Conservation (phyloP, 2,113 vertebrate genomes). For the Mungos mungo region DNA sequence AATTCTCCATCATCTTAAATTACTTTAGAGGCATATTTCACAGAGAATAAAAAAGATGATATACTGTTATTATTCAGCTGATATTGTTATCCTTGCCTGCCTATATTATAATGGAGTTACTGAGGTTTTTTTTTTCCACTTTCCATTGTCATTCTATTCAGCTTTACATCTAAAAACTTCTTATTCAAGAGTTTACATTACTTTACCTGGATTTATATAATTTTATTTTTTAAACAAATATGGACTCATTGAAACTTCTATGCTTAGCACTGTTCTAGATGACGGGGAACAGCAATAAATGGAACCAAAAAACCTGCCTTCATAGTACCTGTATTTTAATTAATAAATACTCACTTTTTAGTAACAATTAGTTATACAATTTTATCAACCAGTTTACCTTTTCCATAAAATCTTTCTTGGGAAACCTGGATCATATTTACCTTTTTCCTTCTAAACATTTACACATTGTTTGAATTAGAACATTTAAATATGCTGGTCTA, state of each 20-base stretch:
- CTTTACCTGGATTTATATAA: neutral
- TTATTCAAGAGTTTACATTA: neutral
- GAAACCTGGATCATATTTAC: neutral
- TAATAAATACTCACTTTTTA: neutral
- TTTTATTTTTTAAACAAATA: neutral
- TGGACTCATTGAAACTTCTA: neutral
- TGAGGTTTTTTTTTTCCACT: neutral
- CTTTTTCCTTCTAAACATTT: neutral
- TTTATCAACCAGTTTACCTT: neutral
- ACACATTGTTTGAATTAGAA: neutral
- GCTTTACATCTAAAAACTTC: neutral
- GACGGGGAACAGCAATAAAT: neutral
- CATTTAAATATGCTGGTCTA: neutral
- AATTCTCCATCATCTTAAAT: slow-evolving; percentile 32
- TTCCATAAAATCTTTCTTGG: neutral
- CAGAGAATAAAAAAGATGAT: neutral
- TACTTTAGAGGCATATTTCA: slow-evolving; percentile 1
- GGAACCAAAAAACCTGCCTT: neutral
- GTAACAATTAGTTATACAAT: neutral
- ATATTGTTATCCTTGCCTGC: neutral
- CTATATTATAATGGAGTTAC: neutral
- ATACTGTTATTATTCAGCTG: neutral
- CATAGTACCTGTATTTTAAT: neutral
- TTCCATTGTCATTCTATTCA: neutral
- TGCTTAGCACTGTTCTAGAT: neutral